Evolutionary conservation across 1,140 invertebrate genomes (phyloP).

Genomic region (Euwallacea similis): DNA sequence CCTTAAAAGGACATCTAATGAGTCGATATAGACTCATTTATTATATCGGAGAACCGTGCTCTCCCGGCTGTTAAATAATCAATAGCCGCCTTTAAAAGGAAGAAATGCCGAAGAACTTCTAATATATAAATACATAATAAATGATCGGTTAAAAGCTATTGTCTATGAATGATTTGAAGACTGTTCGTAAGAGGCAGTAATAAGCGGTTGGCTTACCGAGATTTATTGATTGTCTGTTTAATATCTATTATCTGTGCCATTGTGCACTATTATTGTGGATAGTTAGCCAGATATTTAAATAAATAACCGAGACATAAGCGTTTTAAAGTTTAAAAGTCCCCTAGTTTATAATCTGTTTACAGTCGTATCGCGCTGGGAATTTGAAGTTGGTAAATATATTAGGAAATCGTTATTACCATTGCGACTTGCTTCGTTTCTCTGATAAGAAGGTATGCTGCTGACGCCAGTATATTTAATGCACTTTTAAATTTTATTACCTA

Average conservation of each 20-base stretch:
- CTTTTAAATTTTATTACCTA: no score
- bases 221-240: no score
- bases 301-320: neutral
- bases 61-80: slow-evolving; percentile 2
- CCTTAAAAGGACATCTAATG: slow-evolving; percentile 11
- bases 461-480: no score
- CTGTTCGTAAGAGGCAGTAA: neutral
- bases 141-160: slow-evolving; percentile 7
- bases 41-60: slow-evolving; percentile 1
- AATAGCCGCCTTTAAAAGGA: slow-evolving; percentile 2
- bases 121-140: slow-evolving; percentile 8
- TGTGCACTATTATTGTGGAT: neutral
- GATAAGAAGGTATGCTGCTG: no score
- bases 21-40: slow-evolving; percentile 1
- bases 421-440: no score
- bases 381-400: no score
- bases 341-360: no score
- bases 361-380: no score
- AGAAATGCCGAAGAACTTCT: slow-evolving; percentile 4
- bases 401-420: no score
- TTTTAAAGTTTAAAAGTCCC: neutral
- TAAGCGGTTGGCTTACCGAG: no score
- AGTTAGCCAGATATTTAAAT: neutral
- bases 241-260: no score
- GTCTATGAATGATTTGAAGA: slow-evolving; percentile 4